phyloP scores from a whole-genome alignment of 2,113 vertebrate species.

The Machaerirhynchus nigripectus region DNA sequence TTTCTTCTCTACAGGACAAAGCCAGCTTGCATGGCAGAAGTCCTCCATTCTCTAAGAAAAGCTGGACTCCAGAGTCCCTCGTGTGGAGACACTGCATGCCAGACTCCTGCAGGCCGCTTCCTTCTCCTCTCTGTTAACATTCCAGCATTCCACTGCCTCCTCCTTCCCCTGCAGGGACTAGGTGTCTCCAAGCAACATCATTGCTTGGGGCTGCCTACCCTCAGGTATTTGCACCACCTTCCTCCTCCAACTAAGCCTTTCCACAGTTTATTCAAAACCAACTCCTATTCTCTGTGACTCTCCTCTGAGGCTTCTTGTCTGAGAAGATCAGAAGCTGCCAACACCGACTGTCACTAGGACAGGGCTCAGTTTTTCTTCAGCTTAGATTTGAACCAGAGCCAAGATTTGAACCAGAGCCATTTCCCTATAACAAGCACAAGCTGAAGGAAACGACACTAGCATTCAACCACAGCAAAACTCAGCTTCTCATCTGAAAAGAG shows the following conservation, averaged over 20 bases:
- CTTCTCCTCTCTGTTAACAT: background rate
- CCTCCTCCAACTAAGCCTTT: background rate
- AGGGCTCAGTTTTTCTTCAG: background rate
- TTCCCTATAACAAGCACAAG: background rate
- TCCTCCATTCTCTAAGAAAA: background rate
- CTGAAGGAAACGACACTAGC: background rate
- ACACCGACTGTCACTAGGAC: background rate
- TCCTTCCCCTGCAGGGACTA: background rate
- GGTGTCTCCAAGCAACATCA: background rate
- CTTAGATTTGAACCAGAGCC: background rate
- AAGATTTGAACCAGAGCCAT: background rate
- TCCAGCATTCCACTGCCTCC: background rate
- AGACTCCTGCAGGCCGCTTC: background rate
- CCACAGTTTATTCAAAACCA: background rate
- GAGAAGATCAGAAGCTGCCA: background rate
- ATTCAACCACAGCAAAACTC: background rate
- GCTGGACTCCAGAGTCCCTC: background rate
- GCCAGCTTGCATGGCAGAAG: background rate
- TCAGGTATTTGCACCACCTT: background rate
- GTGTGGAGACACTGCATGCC: background rate
- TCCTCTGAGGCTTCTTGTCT: background rate
- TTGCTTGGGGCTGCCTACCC: background rate
- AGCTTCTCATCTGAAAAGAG: background rate
- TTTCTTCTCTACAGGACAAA: background rate
- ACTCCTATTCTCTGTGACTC: background rate